A percentile compares a stretch with the other conserved stretches of the same genome.
Evolutionary conservation across 2,797 vertebrate species (phyloP).

Genomic region (Ceryle rudis): DNA sequence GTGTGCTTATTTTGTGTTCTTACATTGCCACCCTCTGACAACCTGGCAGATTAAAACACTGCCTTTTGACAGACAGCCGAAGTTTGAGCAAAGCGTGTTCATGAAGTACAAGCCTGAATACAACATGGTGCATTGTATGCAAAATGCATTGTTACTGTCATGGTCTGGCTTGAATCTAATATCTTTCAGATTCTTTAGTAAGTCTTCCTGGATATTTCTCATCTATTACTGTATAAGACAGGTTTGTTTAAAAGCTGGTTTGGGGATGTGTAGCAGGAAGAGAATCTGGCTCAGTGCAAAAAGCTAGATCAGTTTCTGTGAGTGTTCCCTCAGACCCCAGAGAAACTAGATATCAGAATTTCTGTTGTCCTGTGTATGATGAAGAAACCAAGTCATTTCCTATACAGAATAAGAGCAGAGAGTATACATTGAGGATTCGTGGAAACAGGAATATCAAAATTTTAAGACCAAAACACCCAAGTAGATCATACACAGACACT

Average conservation of each 20-base stretch:
- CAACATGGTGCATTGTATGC: not conserved
- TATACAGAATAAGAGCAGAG: not conserved
- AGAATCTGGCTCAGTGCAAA: not conserved
- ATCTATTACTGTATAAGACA: not conserved
- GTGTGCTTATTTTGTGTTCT: not conserved
- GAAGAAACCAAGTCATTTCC: not conserved
- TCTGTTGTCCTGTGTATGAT: not conserved
- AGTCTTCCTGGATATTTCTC: not conserved
- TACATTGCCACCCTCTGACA: conserved; percentile 69
- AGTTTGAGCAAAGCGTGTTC: not conserved
- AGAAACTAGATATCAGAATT: not conserved
- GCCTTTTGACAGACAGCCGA: fast-evolving
- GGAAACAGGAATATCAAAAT: not conserved
- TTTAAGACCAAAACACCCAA: not conserved
- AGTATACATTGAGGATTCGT: not conserved
- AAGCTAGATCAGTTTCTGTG: not conserved
- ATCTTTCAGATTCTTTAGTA: not conserved
- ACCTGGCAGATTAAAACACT: not conserved
- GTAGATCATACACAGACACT: not conserved
- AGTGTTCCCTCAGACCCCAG: not conserved
- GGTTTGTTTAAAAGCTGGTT: not conserved
- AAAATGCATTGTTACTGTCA: not conserved
- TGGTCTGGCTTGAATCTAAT: not conserved
- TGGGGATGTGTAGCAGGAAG: not conserved
- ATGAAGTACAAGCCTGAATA: not conserved